Evolutionary conservation across 2,113 vertebrate species (phyloP).

Genomic region (Elephantulus edwardii): DNA sequence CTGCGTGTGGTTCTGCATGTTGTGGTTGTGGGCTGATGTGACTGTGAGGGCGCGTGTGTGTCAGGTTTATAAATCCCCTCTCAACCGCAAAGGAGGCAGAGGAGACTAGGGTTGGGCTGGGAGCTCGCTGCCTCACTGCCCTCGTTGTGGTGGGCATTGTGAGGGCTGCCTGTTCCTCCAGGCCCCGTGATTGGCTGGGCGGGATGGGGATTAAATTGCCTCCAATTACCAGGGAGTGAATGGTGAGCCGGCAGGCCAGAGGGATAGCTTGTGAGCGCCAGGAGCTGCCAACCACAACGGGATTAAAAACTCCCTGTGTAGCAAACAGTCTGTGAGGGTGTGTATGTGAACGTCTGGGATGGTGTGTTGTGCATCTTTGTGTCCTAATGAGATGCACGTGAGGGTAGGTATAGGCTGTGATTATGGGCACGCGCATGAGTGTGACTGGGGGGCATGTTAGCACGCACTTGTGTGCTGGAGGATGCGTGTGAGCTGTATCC

Average conservation of each 20-base stretch:
- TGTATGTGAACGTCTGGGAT: neutral
- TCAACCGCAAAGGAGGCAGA: neutral
- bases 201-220: conserved; percentile 67
- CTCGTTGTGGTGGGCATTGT: neutral
- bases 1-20: neutral
- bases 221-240: conserved; percentile 40
- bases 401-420: neutral
- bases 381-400: accelerated
- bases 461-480: neutral
- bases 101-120: neutral
- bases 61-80: neutral
- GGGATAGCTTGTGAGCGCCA: neutral
- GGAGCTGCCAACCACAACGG: neutral
- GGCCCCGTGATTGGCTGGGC: conserved; percentile 56
- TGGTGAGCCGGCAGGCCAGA: neutral
- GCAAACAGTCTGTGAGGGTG: neutral
- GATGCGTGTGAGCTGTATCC: neutral
- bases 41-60: neutral
- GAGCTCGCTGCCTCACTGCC: neutral
- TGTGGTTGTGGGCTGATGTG: neutral
- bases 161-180: neutral
- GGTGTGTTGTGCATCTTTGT: neutral
- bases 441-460: neutral
- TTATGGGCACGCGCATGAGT: neutral
- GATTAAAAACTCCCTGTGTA: neutral